These are phyloP conservation scores for Hirtodrosophila alboralis DNA, from an alignment of 2,888 invertebrate genomes.

Conservation along the genomic window DNA sequence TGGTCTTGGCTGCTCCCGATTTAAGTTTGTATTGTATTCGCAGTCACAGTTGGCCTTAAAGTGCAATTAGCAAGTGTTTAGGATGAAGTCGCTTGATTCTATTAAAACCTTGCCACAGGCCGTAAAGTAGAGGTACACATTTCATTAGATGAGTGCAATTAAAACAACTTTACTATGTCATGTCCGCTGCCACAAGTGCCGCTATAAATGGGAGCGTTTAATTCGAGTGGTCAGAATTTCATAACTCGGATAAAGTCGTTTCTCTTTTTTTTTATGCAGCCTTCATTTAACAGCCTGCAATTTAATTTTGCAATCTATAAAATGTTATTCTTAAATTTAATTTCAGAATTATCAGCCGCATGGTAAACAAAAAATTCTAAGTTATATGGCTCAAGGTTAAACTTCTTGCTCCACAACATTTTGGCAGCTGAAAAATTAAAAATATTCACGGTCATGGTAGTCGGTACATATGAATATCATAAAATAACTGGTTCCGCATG, in stretches of 20 bases:
- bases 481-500: constrained; percentile 40
- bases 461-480: constrained; percentile 5
- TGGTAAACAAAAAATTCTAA: constrained; percentile 22
- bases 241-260: constrained; percentile 22
- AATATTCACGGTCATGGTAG: constrained; percentile 44
- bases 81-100: constrained; percentile 56
- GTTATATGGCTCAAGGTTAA: constrained; percentile 50
- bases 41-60: constrained; percentile 32
- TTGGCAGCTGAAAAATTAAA: constrained; percentile 13
- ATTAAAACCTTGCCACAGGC: constrained; percentile 17
- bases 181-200: constrained; percentile 53
- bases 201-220: constrained; percentile 51
- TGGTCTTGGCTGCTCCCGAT: constrained; percentile 13
- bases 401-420: constrained; percentile 16
- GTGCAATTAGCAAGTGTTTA: constrained; percentile 52
- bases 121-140: constrained; percentile 36
- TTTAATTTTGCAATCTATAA: not conserved
- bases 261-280: not conserved
- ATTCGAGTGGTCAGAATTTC: constrained; percentile 55
- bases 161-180: constrained; percentile 61
- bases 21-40: constrained; percentile 4
- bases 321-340: constrained; percentile 11
- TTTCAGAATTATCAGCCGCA: constrained; percentile 9
- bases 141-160: constrained; percentile 61
- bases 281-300: constrained; percentile 5